Conservation (phyloP, 2,113 vertebrate genomes). For the Zosterops lateralis region DNA sequence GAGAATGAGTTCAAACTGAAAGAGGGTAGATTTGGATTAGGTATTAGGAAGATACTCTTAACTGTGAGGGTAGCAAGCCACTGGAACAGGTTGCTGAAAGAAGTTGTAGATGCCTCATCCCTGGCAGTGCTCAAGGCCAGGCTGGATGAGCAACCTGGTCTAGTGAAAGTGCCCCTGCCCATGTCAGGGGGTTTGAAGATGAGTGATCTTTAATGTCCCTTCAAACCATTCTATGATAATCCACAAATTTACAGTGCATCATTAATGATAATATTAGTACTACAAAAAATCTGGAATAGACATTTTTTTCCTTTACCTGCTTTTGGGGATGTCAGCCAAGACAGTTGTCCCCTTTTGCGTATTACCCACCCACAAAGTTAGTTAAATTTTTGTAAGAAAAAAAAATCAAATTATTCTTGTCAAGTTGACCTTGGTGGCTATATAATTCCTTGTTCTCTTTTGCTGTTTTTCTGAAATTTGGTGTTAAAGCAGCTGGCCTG, state of each 20-base stretch:
- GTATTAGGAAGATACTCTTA: not conserved
- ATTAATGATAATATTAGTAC: not conserved
- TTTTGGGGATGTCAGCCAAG: not conserved
- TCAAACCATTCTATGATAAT: not conserved
- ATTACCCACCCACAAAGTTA: not conserved
- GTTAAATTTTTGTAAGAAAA: not conserved
- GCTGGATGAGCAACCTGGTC: not conserved
- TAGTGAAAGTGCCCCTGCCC: not conserved
- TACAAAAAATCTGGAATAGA: not conserved
- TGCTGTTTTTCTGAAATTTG: not conserved
- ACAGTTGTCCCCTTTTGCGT: not conserved
- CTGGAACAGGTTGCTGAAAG: fast-evolving
- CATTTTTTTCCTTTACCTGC: fast-evolving
- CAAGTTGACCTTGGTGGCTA: not conserved
- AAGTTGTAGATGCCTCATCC: not conserved
- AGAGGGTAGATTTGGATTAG: not conserved
- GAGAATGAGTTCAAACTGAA: not conserved
- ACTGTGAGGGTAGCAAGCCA: fast-evolving
- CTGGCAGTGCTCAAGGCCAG: not conserved
- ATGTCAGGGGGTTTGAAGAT: not conserved
- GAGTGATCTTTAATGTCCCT: not conserved
- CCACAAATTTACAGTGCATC: not conserved
- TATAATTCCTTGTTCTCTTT: not conserved
- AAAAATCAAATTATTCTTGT: not conserved
- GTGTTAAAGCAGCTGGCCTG: not conserved